phyloP scores from a whole-genome alignment of 2,113 vertebrate genomes.

The Rattus rattus region DNA sequence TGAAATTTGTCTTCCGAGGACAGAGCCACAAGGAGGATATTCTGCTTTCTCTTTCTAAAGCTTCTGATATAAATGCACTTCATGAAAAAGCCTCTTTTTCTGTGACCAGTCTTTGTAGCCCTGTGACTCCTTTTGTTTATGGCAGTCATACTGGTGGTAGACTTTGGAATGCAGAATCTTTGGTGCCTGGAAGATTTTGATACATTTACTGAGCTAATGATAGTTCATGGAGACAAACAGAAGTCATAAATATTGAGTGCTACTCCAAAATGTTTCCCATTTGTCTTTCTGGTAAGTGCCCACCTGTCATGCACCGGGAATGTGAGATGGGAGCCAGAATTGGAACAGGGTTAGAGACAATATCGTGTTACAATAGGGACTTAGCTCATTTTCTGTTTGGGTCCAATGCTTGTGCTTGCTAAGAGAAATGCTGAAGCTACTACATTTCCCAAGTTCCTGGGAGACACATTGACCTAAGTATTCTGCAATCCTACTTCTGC shows the following conservation, averaged over 20 bases:
- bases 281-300: conserved; percentile 47
- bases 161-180: conserved; percentile 1
- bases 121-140: neutral
- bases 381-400: conserved; percentile 27
- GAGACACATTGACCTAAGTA: neutral
- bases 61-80: neutral
- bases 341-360: neutral
- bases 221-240: conserved; percentile 14
- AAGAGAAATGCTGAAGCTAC: neutral
- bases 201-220: conserved; percentile 35
- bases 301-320: neutral
- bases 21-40: conserved; percentile 8
- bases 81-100: neutral
- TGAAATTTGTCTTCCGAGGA: conserved; percentile 56
- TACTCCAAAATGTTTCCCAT: conserved; percentile 1
- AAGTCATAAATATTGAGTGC: conserved; percentile 37
- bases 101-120: conserved; percentile 20
- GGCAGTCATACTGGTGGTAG: neutral
- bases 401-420: neutral
- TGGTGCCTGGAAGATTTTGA: conserved; percentile 18
- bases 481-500: neutral
- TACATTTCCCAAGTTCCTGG: neutral
- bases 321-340: neutral
- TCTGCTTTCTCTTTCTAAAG: neutral
- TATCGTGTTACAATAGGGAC: neutral